A percentile compares a stretch with the other conserved stretches of the same genome.
phyloP scores from a whole-genome alignment of 2,797 vertebrate genomes.

The Semaprochilodus insignis region DNA sequence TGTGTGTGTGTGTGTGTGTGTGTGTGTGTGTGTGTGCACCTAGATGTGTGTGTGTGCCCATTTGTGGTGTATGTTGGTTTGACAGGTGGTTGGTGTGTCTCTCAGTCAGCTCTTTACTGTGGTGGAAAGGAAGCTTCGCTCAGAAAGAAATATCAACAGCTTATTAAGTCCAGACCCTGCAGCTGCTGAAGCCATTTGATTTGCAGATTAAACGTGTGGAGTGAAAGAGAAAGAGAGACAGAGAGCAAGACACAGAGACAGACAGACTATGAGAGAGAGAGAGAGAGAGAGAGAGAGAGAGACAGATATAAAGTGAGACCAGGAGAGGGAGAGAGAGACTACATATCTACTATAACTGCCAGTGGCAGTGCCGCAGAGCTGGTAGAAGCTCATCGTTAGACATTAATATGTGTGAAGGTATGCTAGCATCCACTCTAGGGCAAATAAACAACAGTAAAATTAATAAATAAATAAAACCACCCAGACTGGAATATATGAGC shows the following conservation, averaged over 20 bases:
- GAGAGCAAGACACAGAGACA: too few relatives aligned
- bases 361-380: background rate
- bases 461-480: too few relatives aligned
- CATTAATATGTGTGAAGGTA: slow-evolving; percentile 7
- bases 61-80: slow-evolving; percentile 23
- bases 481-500: slow-evolving; percentile 2
- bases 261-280: too few relatives aligned
- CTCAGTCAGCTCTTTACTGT: slow-evolving; percentile 37
- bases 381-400: background rate
- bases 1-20: slow-evolving; percentile 6
- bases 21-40: slow-evolving; percentile 26
- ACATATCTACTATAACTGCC: background rate
- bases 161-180: slow-evolving; percentile 57
- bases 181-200: slow-evolving; percentile 58
- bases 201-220: slow-evolving; percentile 59
- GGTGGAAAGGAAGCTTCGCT: slow-evolving; percentile 36
- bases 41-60: background rate
- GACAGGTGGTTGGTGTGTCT: slow-evolving; percentile 50
- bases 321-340: background rate
- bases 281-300: background rate
- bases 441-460: background rate
- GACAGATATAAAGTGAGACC: background rate
- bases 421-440: background rate
- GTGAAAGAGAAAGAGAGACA: background rate
- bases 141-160: slow-evolving; percentile 61